These are phyloP conservation scores for Periphyllus acericola DNA, from an alignment of 2,888 invertebrate species.

Conservation along the genomic window DNA sequence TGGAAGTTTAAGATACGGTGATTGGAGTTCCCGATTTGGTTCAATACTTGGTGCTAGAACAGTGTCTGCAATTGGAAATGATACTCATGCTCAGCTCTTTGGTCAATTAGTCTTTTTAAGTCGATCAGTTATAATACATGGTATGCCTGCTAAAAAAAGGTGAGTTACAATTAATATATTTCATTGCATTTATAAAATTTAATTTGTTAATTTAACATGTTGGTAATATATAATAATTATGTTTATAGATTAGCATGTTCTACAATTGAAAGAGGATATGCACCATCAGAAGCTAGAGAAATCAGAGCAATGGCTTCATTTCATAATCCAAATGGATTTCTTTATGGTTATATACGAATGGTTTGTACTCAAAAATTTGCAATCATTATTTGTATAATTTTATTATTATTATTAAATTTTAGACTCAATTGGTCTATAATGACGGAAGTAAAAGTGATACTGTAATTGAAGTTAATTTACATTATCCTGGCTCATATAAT, in stretches of 20 bases:
- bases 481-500: conserved; percentile 88
- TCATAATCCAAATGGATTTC: conserved; percentile 87
- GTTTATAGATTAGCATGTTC: conserved; percentile 81
- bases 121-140: conserved; percentile 84
- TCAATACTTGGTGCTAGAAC: conserved; percentile 75
- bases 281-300: conserved; percentile 87
- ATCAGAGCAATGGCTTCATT: conserved; percentile 89
- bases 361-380: conserved; percentile 67
- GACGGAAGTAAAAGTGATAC: conserved; percentile 91
- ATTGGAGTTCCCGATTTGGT: conserved; percentile 88
- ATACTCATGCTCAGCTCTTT: conserved; percentile 83
- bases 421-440: conserved; percentile 86
- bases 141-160: conserved; percentile 57
- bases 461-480: conserved; percentile 85
- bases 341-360: conserved; percentile 87
- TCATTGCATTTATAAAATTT: neutral
- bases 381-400: conserved; percentile 34
- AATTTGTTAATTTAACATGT: neutral
- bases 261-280: conserved; percentile 85
- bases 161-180: neutral
- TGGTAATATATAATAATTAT: neutral
- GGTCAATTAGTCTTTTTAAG: conserved; percentile 85
- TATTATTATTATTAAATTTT: conserved; percentile 65
- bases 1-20: conserved; percentile 88
- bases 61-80: conserved; percentile 73